These are phyloP conservation scores for Pygmarrhopalites habei DNA, from an alignment of 1,140 invertebrate species.

Conservation along the genomic window DNA sequence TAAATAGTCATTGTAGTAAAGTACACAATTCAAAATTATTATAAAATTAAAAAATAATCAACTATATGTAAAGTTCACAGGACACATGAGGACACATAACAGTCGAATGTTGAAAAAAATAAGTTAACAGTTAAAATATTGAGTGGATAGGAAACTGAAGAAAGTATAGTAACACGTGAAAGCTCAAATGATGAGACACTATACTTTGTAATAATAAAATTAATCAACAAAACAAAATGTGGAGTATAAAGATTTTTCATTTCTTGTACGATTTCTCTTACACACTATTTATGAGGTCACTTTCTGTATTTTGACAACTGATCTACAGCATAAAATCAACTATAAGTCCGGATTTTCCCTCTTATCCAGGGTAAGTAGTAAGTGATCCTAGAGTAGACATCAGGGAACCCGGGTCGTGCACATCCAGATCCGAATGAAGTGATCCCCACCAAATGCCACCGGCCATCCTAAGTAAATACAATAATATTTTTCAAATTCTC, in stretches of 20 bases:
- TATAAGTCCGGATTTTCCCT: constrained; percentile 36
- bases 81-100: background rate
- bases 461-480: constrained; percentile 64
- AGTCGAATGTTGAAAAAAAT: background rate
- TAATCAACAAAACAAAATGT: too few species aligned
- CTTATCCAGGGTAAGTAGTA: constrained; percentile 78
- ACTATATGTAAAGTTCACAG: too few species aligned
- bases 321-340: constrained; percentile 7
- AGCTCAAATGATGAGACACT: too few species aligned
- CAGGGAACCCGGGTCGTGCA: constrained; percentile 59
- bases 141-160: background rate
- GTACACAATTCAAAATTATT: too few species aligned
- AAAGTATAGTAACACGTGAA: background rate
- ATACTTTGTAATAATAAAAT: too few species aligned
- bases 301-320: background rate
- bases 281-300: background rate
- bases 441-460: constrained; percentile 78
- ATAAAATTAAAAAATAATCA: too few species aligned
- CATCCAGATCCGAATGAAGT: constrained; percentile 86
- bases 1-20: too few species aligned
- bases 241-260: too few species aligned
- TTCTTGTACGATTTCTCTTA: background rate
- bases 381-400: constrained; percentile 55
- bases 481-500: too few species aligned
- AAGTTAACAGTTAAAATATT: background rate